Evolutionary conservation across 2,888 invertebrate species (phyloP), one percentile per base, ranked within the genome.

Genomic region (Metacarcinus magister): DNA sequence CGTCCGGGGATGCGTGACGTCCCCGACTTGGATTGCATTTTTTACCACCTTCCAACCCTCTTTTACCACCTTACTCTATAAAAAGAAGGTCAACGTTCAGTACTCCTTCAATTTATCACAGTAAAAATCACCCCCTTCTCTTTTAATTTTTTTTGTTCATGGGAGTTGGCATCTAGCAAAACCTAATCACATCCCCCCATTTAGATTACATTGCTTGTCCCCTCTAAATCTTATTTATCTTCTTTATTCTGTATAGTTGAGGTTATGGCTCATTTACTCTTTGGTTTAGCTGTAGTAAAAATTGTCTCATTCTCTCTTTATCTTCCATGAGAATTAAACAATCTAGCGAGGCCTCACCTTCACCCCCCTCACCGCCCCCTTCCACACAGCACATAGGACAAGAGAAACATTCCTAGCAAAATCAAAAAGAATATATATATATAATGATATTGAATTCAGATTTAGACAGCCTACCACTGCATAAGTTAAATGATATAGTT

Each of bases 1-100:
- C 44, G 82, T 94, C 75, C 94, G 75, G 82, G 44, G 32, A 48
- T 48, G 32, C 48, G 48, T 48, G 93, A 23, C 48, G 93, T 54
- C 46, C 8, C 10, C 46, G 93, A 48, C 48, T 43, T 23, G 93
- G 32, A 43, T 93, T 19, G 3, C 32, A 93, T 48, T 23, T 23
- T 23, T 60, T 23, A 19, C 23, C 19, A 19, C 16, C 60, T 60
- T 23, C 10, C 60, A 60, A 19, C 3, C 60, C 5, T 60, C 19
- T 60, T 60, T 60, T 60, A 4, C 60, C 4, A 23, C 4, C 60
- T 60, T 60, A 60, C 23, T 23, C 60, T 23, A 60, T 23, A 3
- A 23, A 60, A 23, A 23, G 19, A 23, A 23, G 60, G 60, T 19
- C 23, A 60, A 5, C 4, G 60, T 60, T 60, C 39, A 39, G 39